A percentile compares a stretch with the other conserved stretches of the same genome.
phyloP scores from a whole-genome alignment of 2,113 vertebrate genomes.

The Halcyon senegalensis region DNA sequence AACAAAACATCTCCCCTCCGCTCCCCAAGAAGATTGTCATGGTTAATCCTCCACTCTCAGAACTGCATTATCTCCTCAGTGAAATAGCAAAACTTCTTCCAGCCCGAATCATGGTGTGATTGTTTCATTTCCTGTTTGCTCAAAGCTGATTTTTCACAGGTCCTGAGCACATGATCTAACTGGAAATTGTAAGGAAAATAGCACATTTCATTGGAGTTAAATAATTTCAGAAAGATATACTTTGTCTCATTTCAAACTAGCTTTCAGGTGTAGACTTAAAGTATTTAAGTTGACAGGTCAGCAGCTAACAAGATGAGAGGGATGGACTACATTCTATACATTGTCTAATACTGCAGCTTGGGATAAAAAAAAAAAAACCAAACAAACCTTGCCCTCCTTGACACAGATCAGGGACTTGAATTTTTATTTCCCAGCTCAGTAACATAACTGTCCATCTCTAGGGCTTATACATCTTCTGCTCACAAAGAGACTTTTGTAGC shows the following conservation, averaged over 20 bases:
- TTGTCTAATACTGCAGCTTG: neutral
- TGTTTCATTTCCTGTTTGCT: neutral
- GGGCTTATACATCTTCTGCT: neutral
- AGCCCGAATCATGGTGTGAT: fast-evolving
- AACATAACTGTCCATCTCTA: neutral
- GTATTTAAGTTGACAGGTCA: neutral
- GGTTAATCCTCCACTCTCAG: neutral
- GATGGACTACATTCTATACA: neutral
- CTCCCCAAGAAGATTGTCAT: neutral
- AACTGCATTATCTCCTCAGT: neutral
- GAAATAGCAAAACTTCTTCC: neutral
- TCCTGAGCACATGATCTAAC: neutral
- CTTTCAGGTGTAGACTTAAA: neutral
- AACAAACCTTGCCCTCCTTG: neutral
- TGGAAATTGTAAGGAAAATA: neutral
- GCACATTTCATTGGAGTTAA: neutral
- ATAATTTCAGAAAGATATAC: neutral
- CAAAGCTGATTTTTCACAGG: neutral
- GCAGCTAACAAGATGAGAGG: neutral
- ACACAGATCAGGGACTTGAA: neutral
- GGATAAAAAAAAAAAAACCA: neutral
- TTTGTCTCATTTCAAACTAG: neutral
- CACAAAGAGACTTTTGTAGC: neutral
- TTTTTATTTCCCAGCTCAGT: neutral
- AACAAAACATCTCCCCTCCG: neutral